Evolutionary conservation across 2,888 invertebrate species (phyloP).

Genomic region (Suillia variegata): DNA sequence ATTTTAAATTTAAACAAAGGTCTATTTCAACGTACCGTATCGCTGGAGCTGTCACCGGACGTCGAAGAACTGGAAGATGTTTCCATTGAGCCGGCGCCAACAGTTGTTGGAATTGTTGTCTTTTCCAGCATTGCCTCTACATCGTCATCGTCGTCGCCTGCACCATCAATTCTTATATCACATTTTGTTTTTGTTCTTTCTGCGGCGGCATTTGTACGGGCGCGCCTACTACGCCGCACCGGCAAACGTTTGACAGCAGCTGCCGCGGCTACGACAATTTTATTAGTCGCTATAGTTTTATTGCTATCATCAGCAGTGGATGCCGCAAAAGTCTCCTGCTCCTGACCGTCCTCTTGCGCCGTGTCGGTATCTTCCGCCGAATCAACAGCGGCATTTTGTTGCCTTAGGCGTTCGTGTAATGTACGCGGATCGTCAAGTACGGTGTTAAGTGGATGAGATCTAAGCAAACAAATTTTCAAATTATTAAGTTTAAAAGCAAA

Average conservation of each 20-base stretch:
- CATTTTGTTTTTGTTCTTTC: conserved; percentile 24
- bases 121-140: conserved; percentile 8
- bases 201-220: conserved; percentile 11
- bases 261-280: background rate
- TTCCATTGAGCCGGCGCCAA: conserved; percentile 25
- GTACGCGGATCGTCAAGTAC: conserved; percentile 64
- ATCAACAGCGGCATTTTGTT: conserved; percentile 25
- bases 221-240: conserved; percentile 19
- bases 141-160: background rate
- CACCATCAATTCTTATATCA: conserved; percentile 14
- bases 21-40: conserved; percentile 36
- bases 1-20: background rate
- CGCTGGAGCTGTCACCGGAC: conserved; percentile 31
- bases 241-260: conserved; percentile 13
- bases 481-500: conserved; percentile 9
- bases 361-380: conserved; percentile 23
- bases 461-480: conserved; percentile 44
- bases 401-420: conserved; percentile 26
- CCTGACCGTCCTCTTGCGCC: conserved; percentile 11
- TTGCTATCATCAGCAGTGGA: conserved; percentile 3
- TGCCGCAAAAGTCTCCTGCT: conserved; percentile 6
- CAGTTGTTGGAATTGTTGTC: too few relatives aligned
- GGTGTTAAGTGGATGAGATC: conserved; percentile 92
- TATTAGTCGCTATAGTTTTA: conserved; percentile 20
- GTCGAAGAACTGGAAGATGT: conserved; percentile 28